Evolutionary conservation across 2,888 invertebrate species (phyloP).

Genomic region (Trachelus stipa): DNA sequence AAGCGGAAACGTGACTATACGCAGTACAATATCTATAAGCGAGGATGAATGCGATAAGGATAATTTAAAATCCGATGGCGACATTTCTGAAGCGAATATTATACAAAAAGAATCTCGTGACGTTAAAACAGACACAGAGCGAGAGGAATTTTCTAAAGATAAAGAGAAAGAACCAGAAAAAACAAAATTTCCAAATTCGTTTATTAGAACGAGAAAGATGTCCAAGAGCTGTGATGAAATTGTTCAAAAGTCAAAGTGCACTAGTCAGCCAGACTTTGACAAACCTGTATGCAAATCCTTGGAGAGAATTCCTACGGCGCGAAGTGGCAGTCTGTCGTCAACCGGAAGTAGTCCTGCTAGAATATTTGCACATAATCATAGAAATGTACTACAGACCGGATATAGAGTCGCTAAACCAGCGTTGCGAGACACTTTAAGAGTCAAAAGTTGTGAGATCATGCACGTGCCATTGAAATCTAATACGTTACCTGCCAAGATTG

Average conservation of each 20-base stretch:
- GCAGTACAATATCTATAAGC: constrained; percentile 45
- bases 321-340: neutral
- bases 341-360: neutral
- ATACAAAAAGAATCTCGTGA: neutral
- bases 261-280: neutral
- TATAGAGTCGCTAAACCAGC: neutral
- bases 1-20: constrained; percentile 37
- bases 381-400: neutral
- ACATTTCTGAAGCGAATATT: neutral
- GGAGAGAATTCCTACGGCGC: constrained; percentile 28
- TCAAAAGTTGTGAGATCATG: constrained; percentile 13
- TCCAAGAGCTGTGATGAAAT: constrained; percentile 30
- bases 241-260: constrained; percentile 8
- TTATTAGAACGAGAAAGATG: constrained; percentile 41
- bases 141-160: neutral
- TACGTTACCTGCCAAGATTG: constrained; percentile 16
- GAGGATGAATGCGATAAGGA: constrained; percentile 29
- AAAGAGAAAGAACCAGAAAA: constrained; percentile 10
- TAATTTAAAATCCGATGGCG: constrained; percentile 11
- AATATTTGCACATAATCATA: neutral
- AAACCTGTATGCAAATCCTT: constrained; percentile 36
- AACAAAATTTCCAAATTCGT: constrained; percentile 47
- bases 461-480: constrained; percentile 8
- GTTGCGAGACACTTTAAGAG: constrained; percentile 18
- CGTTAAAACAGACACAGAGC: neutral